Evolutionary conservation across 2,113 vertebrate species (phyloP).

Genomic region (Paralichthys olivaceus): DNA sequence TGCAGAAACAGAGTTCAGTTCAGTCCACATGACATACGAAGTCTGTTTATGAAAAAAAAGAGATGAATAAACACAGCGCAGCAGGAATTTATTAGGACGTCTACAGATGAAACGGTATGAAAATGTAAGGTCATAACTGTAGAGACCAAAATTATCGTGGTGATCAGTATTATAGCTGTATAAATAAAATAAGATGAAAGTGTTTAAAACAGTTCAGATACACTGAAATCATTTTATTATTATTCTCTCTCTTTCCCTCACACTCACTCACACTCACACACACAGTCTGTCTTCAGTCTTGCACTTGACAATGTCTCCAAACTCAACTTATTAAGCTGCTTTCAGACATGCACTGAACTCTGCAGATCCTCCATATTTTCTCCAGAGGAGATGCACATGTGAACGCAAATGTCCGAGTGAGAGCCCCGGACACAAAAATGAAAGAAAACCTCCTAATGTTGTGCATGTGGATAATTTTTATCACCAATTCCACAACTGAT

Average conservation of each 20-base stretch:
- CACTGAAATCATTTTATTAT: not conserved
- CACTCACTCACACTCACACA: not conserved
- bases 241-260: not conserved
- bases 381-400: too few species aligned
- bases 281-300: not conserved
- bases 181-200: not conserved
- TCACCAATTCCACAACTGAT: too few species aligned
- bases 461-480: too few species aligned
- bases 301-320: not conserved
- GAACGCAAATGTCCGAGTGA: too few species aligned
- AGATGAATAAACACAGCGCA: conserved; percentile 19
- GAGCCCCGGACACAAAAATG: too few species aligned
- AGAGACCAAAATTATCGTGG: not conserved
- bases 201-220: not conserved
- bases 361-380: too few species aligned
- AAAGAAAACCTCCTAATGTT: too few species aligned
- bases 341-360: too few species aligned
- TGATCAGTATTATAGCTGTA: not conserved
- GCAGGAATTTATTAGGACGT: not conserved
- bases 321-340: too few species aligned
- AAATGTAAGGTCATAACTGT: not conserved
- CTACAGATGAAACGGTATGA: not conserved
- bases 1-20: conserved; percentile 20
- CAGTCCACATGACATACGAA: conserved; percentile 9
- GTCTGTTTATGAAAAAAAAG: conserved; percentile 16